Evolutionary conservation across 2,797 vertebrate species (phyloP).

Genomic region (Synaphobranchus kaupii): DNA sequence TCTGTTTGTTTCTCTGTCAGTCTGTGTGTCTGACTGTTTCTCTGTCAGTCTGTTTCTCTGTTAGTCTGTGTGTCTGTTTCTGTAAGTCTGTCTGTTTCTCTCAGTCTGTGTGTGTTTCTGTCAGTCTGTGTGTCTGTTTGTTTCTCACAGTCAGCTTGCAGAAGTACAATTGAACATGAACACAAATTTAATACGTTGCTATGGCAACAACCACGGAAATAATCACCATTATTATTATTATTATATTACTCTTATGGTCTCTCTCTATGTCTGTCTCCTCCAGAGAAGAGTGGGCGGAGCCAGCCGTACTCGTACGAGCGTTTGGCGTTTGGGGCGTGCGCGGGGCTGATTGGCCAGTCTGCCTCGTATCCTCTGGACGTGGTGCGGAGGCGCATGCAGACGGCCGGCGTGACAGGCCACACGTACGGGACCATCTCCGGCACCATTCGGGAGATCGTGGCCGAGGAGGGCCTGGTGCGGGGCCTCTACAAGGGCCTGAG

Average conservation of each 20-base stretch:
- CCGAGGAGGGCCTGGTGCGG: slow-evolving; percentile 81
- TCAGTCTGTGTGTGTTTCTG: neutral
- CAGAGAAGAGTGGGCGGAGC: slow-evolving; percentile 35
- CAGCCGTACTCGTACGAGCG: slow-evolving; percentile 80
- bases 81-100: no score
- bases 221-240: no score
- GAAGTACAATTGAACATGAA: no score
- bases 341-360: slow-evolving; percentile 90
- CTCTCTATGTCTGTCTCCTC: neutral
- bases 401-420: slow-evolving; percentile 86
- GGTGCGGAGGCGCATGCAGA: slow-evolving; percentile 96
- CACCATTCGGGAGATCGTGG: slow-evolving; percentile 82
- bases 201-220: no score
- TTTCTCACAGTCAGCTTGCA: no score
- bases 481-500: slow-evolving; percentile 96
- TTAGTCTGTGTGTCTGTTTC: no score
- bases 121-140: no score
- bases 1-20: neutral
- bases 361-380: slow-evolving; percentile 96
- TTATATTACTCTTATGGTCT: no score
- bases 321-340: slow-evolving; percentile 89
- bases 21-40: neutral
- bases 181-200: no score
- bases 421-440: slow-evolving; percentile 74
- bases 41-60: neutral